A percentile compares a stretch with the other conserved stretches of the same genome.
Evolutionary conservation across 2,888 invertebrate genomes (phyloP).

Genomic region (Caradrina kadenii): DNA sequence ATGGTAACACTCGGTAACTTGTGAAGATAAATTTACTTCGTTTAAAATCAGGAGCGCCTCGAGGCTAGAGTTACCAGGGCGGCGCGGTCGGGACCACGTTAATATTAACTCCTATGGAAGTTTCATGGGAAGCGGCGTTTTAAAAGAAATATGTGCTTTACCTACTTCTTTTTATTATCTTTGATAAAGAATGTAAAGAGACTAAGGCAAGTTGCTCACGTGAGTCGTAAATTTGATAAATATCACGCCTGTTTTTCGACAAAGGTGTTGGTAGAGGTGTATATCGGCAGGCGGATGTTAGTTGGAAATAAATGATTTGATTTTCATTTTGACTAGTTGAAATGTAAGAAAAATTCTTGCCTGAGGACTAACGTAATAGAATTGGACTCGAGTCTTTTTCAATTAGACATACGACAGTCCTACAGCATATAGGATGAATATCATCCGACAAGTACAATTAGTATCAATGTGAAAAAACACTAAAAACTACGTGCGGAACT

Average conservation of each 20-base stretch:
- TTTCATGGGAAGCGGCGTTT: constrained; percentile 32
- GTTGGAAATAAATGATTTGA: no score
- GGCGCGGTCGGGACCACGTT: constrained; percentile 22
- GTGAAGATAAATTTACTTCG: constrained; percentile 57
- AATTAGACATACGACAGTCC: no score
- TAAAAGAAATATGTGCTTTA: constrained; percentile 34
- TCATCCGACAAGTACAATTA: no score
- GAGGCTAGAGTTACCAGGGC: constrained; percentile 27
- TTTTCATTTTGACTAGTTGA: no score
- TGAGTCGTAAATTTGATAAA: neutral
- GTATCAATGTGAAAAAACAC: no score
- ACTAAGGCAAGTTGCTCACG: neutral
- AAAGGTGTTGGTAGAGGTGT: neutral
- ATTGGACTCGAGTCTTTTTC: no score
- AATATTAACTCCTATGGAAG: constrained; percentile 50
- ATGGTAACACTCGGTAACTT: constrained; percentile 41
- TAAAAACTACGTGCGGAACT: no score
- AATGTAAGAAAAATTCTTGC: no score
- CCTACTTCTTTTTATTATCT: constrained; percentile 23
- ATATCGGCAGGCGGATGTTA: no score
- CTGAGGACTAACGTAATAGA: no score
- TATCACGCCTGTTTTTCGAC: neutral
- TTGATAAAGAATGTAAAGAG: constrained; percentile 18
- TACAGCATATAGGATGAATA: no score
- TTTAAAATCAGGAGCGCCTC: constrained; percentile 51